phyloP scores from a whole-genome alignment of 2,888 invertebrate genomes.

The Drosophila longiperda region DNA sequence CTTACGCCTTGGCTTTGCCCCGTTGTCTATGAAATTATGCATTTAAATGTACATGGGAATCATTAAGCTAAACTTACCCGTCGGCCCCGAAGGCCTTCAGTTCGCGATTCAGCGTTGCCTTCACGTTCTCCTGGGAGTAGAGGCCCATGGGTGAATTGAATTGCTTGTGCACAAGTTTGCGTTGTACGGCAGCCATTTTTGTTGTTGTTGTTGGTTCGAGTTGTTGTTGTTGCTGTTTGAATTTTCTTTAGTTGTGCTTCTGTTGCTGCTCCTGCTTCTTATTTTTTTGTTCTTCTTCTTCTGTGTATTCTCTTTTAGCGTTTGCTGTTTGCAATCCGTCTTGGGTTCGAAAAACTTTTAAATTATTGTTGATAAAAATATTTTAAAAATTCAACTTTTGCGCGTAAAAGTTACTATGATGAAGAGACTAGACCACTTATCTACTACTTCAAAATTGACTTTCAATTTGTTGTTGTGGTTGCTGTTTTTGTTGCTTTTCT shows the following conservation, averaged over 20 bases:
- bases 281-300: conserved; percentile 18
- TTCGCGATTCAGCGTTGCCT: conserved; percentile 92
- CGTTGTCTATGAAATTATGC: conserved; percentile 69
- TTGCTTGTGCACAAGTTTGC: conserved; percentile 93
- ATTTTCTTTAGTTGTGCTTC: conserved; percentile 48
- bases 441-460: conserved; percentile 44
- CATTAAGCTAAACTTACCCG: conserved; percentile 87
- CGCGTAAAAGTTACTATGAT: conserved; percentile 9
- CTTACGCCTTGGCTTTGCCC: background rate
- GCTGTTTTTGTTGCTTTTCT: conserved; percentile 22
- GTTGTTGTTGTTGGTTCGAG: conserved; percentile 43
- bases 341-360: conserved; percentile 73
- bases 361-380: conserved; percentile 80
- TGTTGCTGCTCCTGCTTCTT: conserved; percentile 35
- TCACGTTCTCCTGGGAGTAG: conserved; percentile 92
- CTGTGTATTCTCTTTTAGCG: conserved; percentile 36
- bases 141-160: conserved; percentile 95
- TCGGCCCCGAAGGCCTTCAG: conserved; percentile 91
- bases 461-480: conserved; percentile 24
- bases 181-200: conserved; percentile 89
- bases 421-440: conserved; percentile 44
- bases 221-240: conserved; percentile 66
- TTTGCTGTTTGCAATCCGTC: conserved; percentile 30
- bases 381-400: conserved; percentile 52
- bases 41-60: conserved; percentile 72